Conservation (phyloP, 2,888 invertebrate species). For the Chouioia cunea region DNA sequence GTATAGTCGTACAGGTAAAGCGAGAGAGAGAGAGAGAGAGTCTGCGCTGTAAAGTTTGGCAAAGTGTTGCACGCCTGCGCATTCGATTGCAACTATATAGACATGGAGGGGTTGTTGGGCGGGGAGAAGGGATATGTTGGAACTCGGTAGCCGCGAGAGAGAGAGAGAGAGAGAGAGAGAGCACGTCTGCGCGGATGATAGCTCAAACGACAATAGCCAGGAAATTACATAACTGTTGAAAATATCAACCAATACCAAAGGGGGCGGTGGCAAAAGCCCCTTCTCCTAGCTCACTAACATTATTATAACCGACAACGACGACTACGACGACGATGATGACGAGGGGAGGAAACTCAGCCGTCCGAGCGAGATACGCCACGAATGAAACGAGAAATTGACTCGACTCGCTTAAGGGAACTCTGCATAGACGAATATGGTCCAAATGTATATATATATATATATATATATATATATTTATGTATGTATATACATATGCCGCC, state of each 20-base stretch:
- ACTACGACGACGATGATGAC: no score
- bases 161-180: no score
- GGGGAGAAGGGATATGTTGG: conserved; percentile 15
- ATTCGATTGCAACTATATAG: not conserved
- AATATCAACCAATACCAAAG: conserved; percentile 67
- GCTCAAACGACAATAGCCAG: conserved; percentile 65
- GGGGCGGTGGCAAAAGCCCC: conserved; percentile 48
- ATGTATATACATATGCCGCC: no score
- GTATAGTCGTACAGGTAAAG: no score
- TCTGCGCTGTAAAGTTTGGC: no score
- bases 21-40: no score
- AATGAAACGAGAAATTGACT: conserved; percentile 69
- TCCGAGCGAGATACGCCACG: conserved; percentile 66
- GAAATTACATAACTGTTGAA: conserved; percentile 70
- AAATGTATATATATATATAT: no score
- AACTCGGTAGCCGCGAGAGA: conserved; percentile 47
- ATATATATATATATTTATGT: no score
- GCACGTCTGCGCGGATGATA: conserved; percentile 63
- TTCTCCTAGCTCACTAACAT: conserved; percentile 54
- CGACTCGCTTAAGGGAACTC: conserved; percentile 60
- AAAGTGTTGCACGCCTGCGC: no score
- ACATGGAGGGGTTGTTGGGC: not conserved
- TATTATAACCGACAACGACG: conserved; percentile 67
- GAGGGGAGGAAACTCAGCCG: conserved; percentile 67
- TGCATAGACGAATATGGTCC: conserved; percentile 23